Evolutionary conservation across 1,140 invertebrate species (phyloP), one percentile per base, ranked within the genome.

Genomic region (Drosophila sulfurigaster): DNA sequence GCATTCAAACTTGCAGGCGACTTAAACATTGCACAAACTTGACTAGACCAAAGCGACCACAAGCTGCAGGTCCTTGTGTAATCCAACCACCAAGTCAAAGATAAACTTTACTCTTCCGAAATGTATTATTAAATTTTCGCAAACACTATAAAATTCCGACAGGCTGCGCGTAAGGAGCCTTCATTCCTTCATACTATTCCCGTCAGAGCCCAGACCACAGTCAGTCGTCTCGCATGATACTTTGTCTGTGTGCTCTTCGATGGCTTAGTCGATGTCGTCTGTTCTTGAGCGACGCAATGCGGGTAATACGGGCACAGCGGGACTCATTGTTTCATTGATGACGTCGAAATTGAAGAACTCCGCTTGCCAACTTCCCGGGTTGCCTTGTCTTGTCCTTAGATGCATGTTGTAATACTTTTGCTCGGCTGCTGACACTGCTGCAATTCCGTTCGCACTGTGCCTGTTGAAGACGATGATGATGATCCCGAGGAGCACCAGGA

Each of bases 371-470:
- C 10, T 56, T 15, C 10, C 25, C 25, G 66, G 32, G 8, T 62
- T 62, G 45, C n/a, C 60, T 20, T 3, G 20, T 20, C 20, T 25
- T 25, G 3, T 25, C 20, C 20, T 56, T 87, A 87, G 72, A 87
- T 88, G 60, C 88, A 80, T 48, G 83, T 88, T 3, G 83, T 82
- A 70, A 87, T 87, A 72, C 80, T 75, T 69, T 70, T 72, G 30
- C 79, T 65, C 5, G 69, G 66, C 43, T 72, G 75, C 68, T 78
- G 78, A 28, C 72, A 71, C 45, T 91, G 88, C 78, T 91, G 82
- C 76, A 92, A 64, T 60, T 92, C 91, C 25, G 91, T 92, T 60
- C 90, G 91, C 49, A 92, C 91, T 7, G 91, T 92, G 48, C 86
- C 91, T 6, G 91, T 92, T 10, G 91, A 92, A 5, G 90, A 91